Evolutionary conservation across 2,888 invertebrate genomes (phyloP).

Genomic region (Chrysolina oricalcia): DNA sequence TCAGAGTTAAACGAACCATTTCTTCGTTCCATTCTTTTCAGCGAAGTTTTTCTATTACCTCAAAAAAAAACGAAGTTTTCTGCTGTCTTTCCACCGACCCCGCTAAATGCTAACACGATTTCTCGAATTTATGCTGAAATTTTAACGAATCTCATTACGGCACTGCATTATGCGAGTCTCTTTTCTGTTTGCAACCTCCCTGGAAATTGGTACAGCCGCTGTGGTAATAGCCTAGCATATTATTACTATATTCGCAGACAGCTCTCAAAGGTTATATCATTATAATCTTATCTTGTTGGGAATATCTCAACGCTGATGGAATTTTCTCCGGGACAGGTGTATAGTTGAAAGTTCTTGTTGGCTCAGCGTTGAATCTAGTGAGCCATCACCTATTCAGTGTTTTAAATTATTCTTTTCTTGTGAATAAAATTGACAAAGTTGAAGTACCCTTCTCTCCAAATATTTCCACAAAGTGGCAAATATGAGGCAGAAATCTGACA

Average conservation of each 20-base stretch:
- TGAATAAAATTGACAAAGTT: too few species aligned
- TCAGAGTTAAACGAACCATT: background rate
- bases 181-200: slow-evolving; percentile 8
- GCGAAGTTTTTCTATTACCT: background rate
- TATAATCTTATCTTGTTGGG: background rate
- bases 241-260: slow-evolving; percentile 16
- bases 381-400: background rate
- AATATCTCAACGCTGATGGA: background rate
- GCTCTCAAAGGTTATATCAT: slow-evolving; percentile 19
- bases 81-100: background rate
- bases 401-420: too few species aligned
- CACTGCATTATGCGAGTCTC: slow-evolving; percentile 2
- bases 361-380: background rate
- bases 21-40: background rate
- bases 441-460: too few species aligned
- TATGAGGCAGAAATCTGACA: too few species aligned
- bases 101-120: slow-evolving; percentile 13
- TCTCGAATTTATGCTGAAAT: background rate
- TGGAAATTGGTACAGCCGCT: slow-evolving; percentile 11
- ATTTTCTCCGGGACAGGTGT: background rate
- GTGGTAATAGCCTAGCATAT: slow-evolving; percentile 6
- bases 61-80: background rate
- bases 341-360: background rate
- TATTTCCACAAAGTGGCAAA: too few species aligned
- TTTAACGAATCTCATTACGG: slow-evolving; percentile 19